phyloP scores from a whole-genome alignment of 1,140 invertebrate species.

The Arion vulgaris region DNA sequence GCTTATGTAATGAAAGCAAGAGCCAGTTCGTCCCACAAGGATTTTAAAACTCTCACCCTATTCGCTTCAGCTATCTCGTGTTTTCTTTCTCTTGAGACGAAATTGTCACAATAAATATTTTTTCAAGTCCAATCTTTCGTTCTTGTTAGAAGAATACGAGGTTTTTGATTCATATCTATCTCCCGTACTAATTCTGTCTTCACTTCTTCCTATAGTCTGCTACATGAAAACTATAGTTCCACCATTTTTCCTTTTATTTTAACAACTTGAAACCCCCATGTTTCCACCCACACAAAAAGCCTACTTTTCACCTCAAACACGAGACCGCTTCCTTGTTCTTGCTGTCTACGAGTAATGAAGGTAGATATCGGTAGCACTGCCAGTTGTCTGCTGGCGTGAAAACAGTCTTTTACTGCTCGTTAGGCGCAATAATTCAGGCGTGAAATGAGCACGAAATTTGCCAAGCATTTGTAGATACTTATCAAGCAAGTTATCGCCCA shows the following conservation, averaged over 20 bases:
- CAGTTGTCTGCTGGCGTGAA: not conserved
- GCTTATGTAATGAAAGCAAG: too few species aligned
- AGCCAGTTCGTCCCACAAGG: not conserved
- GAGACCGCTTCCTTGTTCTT: not conserved
- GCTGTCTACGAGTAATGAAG: not conserved
- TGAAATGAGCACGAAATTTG: constrained; percentile 29
- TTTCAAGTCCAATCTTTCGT: not conserved
- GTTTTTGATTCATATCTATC: too few species aligned
- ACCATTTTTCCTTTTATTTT: not conserved
- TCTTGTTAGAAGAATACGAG: not conserved
- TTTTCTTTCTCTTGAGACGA: not conserved
- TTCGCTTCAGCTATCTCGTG: not conserved
- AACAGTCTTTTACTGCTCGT: not conserved
- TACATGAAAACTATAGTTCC: not conserved
- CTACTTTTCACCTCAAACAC: too few species aligned
- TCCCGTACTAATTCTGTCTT: too few species aligned
- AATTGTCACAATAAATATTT: constrained; percentile 1
- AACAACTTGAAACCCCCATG: not conserved
- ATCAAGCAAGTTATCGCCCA: constrained; percentile 9
- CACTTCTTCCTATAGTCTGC: not conserved
- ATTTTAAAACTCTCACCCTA: not conserved
- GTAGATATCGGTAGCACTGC: not conserved
- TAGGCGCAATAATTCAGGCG: not conserved
- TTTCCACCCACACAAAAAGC: not conserved
- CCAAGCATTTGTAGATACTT: constrained; percentile 26